phyloP scores from a whole-genome alignment of 2,888 invertebrate genomes.

The Taphrorychus bicolor region DNA sequence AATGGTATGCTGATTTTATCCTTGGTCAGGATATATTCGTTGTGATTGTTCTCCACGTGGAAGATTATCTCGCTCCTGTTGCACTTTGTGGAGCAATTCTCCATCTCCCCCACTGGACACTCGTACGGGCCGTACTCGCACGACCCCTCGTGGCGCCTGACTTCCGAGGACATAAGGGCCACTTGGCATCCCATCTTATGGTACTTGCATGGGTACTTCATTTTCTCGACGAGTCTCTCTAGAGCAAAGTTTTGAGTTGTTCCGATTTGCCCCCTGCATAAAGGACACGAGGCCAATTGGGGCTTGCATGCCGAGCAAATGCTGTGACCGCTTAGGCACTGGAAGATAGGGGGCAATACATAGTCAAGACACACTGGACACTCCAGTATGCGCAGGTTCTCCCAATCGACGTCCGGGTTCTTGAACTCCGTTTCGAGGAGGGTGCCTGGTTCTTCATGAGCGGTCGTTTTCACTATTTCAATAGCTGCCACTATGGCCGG shows the following conservation, averaged over 20 bases:
- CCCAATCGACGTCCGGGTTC: conserved; percentile 40
- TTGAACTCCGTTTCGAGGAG: conserved; percentile 9
- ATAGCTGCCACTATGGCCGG: conserved; percentile 39
- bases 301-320: conserved; percentile 48
- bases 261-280: conserved; percentile 47
- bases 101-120: conserved; percentile 44
- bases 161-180: conserved; percentile 40
- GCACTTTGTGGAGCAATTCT: conserved; percentile 30
- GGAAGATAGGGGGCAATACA: conserved; percentile 54
- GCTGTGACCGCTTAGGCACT: conserved; percentile 54
- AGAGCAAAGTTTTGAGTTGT: conserved; percentile 52
- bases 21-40: conserved; percentile 46
- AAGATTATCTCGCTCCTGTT: conserved; percentile 17
- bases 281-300: conserved; percentile 46
- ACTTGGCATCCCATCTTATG: conserved; percentile 47
- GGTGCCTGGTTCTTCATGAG: not conserved
- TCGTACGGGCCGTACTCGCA: conserved; percentile 44
- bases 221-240: conserved; percentile 43
- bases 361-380: conserved; percentile 55
- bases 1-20: conserved; percentile 44
- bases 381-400: conserved; percentile 47
- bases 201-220: conserved; percentile 53
- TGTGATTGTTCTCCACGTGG: conserved; percentile 46
- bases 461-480: conserved; percentile 31
- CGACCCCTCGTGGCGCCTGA: conserved; percentile 43